Conservation (phyloP, 2,113 vertebrate genomes). For the Neolamprologus sp. region DNA sequence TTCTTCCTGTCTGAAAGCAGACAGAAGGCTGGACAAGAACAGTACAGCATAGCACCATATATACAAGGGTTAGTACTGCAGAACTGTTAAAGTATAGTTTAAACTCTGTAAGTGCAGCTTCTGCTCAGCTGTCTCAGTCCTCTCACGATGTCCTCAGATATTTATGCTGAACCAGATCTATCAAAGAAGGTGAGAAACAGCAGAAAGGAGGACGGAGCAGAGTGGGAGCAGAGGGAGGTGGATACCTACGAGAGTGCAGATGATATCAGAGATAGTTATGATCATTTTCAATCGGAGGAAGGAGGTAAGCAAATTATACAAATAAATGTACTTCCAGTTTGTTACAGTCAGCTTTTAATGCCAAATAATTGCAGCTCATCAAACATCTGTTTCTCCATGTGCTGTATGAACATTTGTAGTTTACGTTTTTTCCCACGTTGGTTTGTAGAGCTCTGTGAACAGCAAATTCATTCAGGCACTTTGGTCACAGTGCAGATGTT, state of each 20-base stretch:
- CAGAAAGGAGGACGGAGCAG: background rate
- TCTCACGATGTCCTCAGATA: rapidly evolving
- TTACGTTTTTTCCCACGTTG: too few species aligned
- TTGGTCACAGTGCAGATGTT: too few species aligned
- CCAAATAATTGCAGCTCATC: too few species aligned
- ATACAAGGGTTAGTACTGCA: background rate
- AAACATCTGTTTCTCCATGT: too few species aligned
- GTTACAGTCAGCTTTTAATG: background rate
- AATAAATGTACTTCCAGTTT: rapidly evolving
- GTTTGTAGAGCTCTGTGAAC: too few species aligned
- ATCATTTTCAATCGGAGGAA: rapidly evolving
- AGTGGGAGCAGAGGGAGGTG: background rate
- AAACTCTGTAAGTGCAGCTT: background rate
- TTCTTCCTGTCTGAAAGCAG: background rate
- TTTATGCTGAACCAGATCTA: rapidly evolving
- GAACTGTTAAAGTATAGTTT: background rate
- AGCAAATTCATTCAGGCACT: too few species aligned
- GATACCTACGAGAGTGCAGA: rapidly evolving
- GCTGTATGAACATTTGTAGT: too few species aligned
- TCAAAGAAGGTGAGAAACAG: background rate
- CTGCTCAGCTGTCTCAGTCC: background rate
- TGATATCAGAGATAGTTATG: rapidly evolving
- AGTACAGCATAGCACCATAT: background rate
- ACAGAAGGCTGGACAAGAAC: background rate
- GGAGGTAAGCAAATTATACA: rapidly evolving